Conservation (phyloP, 2,113 vertebrate genomes). For the Semicossyphus pulcher region DNA sequence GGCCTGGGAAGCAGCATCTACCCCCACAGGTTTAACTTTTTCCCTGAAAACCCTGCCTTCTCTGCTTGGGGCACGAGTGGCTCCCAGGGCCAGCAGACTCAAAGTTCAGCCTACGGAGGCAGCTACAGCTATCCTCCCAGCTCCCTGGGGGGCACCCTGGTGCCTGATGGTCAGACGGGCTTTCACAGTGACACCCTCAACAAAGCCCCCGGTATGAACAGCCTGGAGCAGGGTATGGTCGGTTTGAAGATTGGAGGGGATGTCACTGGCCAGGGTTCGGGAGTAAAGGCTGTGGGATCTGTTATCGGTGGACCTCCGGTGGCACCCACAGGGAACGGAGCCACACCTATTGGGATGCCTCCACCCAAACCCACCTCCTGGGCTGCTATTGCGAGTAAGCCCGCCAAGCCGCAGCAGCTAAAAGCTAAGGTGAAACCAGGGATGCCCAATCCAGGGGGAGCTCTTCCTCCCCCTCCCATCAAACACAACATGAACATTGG, state of each 20-base stretch:
- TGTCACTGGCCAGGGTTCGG: conserved; percentile 85
- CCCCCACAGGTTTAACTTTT: conserved; percentile 95
- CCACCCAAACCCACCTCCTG: conserved; percentile 93
- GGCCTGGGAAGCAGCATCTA: conserved; percentile 94
- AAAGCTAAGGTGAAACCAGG: conserved; percentile 92
- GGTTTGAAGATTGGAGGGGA: conserved; percentile 94
- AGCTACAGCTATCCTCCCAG: conserved; percentile 96
- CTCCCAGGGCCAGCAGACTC: conserved; percentile 95
- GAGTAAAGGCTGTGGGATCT: conserved; percentile 91
- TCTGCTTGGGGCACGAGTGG: conserved; percentile 95
- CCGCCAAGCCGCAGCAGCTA: conserved; percentile 91
- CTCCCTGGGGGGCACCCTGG: conserved; percentile 92
- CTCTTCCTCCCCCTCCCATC: conserved; percentile 92
- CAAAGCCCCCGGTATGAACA: conserved; percentile 96
- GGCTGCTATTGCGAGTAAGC: conserved; percentile 96
- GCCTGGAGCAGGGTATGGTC: conserved; percentile 95
- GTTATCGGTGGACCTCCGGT: conserved; percentile 89
- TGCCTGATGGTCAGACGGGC: conserved; percentile 92
- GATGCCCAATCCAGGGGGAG: conserved; percentile 84
- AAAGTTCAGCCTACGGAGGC: conserved; percentile 93
- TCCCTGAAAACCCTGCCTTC: conserved; percentile 95
- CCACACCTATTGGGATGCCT: conserved; percentile 88
- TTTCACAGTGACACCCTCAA: conserved; percentile 94
- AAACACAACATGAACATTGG: conserved; percentile 99
- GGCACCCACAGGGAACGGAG: conserved; percentile 87